These are phyloP conservation scores for Hippoglossus hippoglossus DNA, from an alignment of 2,797 vertebrate species.

Conservation along the genomic window DNA sequence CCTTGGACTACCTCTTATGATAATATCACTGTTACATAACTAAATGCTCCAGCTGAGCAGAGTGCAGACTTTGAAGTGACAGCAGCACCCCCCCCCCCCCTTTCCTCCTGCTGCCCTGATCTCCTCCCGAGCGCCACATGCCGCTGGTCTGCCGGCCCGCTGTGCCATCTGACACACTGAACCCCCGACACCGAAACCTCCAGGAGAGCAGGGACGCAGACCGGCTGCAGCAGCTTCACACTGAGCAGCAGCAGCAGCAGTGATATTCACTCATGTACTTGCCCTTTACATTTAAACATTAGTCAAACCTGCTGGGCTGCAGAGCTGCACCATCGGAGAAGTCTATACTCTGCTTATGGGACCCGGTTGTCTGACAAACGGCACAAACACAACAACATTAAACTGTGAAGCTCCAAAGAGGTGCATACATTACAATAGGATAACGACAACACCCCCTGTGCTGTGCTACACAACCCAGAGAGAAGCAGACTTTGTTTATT, in stretches of 20 bases:
- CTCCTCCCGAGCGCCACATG: constrained; percentile 57
- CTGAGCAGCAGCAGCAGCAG: constrained; percentile 1
- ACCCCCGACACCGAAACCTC: constrained; percentile 58
- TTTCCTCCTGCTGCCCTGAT: constrained; percentile 26
- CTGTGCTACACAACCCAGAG: not conserved
- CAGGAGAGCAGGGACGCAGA: not conserved
- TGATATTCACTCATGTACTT: not conserved
- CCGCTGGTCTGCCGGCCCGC: constrained; percentile 62
- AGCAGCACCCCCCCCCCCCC: constrained; percentile 23
- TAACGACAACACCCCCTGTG: not conserved
- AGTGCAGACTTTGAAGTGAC: constrained; percentile 65
- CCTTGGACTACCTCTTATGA: constrained; percentile 50
- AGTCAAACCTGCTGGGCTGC: constrained; percentile 4
- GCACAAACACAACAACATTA: not conserved
- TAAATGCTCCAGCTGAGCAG: constrained; percentile 56
- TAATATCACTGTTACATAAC: constrained; percentile 66
- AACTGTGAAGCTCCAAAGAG: not conserved
- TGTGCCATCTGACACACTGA: constrained; percentile 77
- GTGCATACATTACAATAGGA: not conserved
- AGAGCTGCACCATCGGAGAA: not conserved
- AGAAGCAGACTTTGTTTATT: not conserved
- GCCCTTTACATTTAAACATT: constrained; percentile 11
- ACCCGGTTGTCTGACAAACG: not conserved
- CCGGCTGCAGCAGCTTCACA: not conserved
- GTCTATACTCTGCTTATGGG: not conserved